Base-by-base conservation (phyloP, 2,113 vertebrate species). In the Epinephelus cyanopodus region DNA sequence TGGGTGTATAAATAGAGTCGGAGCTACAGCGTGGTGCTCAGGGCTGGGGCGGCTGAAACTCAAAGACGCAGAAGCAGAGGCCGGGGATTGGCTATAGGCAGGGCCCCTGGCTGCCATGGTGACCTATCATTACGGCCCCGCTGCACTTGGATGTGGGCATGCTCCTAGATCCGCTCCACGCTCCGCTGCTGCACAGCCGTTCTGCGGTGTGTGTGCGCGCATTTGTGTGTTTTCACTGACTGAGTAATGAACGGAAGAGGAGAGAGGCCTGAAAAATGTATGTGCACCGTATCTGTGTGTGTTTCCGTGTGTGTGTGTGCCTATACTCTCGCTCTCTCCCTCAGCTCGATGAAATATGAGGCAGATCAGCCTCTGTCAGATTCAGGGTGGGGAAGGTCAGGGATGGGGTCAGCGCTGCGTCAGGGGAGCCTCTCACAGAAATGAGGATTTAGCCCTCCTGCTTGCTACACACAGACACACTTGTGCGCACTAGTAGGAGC, bases 331-430 rank as follows among this genome's bases (percentile, higher is more conserved):
- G 37, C 68, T 76, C 42, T 37, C 77, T 53, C 68, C 61, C 80
- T 79, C 70, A 74, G 77, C 86, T 5, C 1, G 85, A 93, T 94
- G 91, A 94, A 92, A 94, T 93, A 94, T 93, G 93, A 92, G 91
- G 89, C 88, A 86, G 90, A 93, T 92, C 89, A 93, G 84, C 79
- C 69, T 68, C 84, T 89, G 91, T 93, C 93, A 90, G 88, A 93
- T 81, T 91, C 87, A 72, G 90, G 90, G 92, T 88, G 89, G 89
- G 83, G 74, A 42, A 88, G 94, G 94, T 94, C 90, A 88, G 74
- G 80, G 87, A 83, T 81, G 81, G 89, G 94, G 91, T 93, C 89
- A 91, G 52, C 45, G 10, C 83, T 87, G 85, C 72, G 42, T 90
- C 87, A 79, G 82, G 90, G 87, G 87, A 92, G 79, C 82, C 76